Evolutionary conservation across 53 echinoderm and acorn worm species (phyloP), one percentile per base, ranked within the genome.

Genomic region (Hippasteria phrygiana): DNA sequence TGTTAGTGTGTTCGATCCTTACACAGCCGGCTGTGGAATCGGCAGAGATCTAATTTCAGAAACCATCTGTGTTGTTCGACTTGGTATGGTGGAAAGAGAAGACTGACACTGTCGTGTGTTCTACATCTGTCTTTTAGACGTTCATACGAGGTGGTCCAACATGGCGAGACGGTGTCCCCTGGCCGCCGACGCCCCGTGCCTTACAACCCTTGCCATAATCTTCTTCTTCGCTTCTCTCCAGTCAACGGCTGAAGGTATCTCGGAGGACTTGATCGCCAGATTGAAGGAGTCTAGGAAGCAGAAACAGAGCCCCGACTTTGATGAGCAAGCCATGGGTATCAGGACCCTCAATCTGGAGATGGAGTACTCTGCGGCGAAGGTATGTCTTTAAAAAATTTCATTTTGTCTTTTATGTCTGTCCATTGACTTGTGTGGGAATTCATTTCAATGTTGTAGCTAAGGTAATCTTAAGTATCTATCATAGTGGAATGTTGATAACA

Each of bases 311-410:
- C 31, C 33, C 70, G 35, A 12, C 34, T 85, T 85, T 37, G 85
- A 85, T 35, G 85, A 85, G 71, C 20, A 48, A 29, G 53, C 70
- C 14, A 34, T 70, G 69, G 85, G 85, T 20, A 85, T 85, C 85
- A 51, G 50, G 42, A 85, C 85, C 24, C 37, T 85, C 53, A 38
- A 71, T 37, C 27, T 85, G 13, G 35, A 37, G 42, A 70, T 85
- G 14, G 51, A 85, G 53, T 20, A 66, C 22, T 35, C 71, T 4
- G 2, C 71, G 3, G 4, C 18, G 22, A 41, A 43, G 43, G 73
- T 73, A 73, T 4, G 67, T 32, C 20, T 18, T 18, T 17, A 18
- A 45, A 45, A 7, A 7, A 45, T 7, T 7, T 5, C 3, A n/a
- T n/a, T n/a, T n/a, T n/a, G n/a, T n/a, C n/a, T n/a, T n/a, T n/a